These are phyloP conservation scores for Halichondria panicea DNA, from an alignment of 37 sponge, comb jelly and placozoan genomes.

Conservation along the genomic window DNA sequence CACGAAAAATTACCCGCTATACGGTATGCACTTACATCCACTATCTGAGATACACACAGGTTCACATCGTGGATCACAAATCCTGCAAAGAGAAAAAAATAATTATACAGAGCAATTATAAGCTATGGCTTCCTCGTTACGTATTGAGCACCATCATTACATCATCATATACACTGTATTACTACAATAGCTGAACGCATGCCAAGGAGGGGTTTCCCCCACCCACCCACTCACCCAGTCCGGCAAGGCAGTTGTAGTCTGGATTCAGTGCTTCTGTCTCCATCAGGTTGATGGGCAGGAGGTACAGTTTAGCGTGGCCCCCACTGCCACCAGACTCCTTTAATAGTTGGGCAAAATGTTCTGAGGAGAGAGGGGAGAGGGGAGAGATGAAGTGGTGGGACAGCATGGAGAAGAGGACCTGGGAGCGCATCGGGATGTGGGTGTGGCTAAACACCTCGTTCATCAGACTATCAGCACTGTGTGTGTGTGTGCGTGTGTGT, in stretches of 20 bases:
- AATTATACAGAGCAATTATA: no score
- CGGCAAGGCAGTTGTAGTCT: constrained; percentile 21
- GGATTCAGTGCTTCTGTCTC: background rate
- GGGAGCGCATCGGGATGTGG: background rate
- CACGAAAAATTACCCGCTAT: no score
- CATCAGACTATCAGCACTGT: constrained; percentile 16
- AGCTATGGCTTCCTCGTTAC: no score
- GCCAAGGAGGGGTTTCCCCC: background rate
- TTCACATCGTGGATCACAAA: background rate
- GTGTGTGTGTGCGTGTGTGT: no score
- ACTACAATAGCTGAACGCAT: background rate
- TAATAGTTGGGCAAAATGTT: constrained; percentile 20
- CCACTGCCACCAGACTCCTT: constrained; percentile 24
- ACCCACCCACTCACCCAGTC: constrained; percentile 30
- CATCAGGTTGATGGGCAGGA: constrained; percentile 33
- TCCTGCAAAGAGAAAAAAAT: background rate
- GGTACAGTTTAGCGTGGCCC: constrained; percentile 51
- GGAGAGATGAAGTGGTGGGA: constrained; percentile 25
- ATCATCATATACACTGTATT: background rate
- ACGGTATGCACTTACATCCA: constrained; percentile 26
- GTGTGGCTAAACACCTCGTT: constrained; percentile 8
- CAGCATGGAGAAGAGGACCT: constrained; percentile 35
- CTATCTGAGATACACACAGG: constrained; percentile 16
- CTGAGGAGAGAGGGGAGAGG: constrained; percentile 8
- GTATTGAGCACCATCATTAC: constrained; percentile 8